Evolutionary conservation across 1,140 invertebrate species (phyloP).

Genomic region (Spodoptera frugiperda): DNA sequence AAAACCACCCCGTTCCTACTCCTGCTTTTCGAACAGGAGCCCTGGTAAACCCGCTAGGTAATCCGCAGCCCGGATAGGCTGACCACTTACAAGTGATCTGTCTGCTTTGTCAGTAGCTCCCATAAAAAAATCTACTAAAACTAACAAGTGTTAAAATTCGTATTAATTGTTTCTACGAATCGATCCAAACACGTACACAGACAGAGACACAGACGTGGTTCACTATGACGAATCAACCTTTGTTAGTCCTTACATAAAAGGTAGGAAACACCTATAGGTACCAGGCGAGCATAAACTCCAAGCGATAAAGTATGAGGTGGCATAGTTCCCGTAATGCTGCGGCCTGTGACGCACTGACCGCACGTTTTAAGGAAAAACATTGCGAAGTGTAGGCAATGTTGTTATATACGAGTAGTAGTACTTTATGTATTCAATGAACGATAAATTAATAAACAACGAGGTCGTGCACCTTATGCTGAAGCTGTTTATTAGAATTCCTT

Average conservation of each 20-base stretch:
- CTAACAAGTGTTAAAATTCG: too few species aligned
- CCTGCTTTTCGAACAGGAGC: too few species aligned
- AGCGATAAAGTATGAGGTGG: neutral
- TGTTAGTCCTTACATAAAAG: neutral
- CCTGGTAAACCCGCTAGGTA: too few species aligned
- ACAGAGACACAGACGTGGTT: too few species aligned
- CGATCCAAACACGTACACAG: too few species aligned
- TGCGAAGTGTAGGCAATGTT: neutral
- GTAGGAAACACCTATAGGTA: constrained; percentile 6
- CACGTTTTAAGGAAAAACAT: constrained; percentile 18
- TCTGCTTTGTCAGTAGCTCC: too few species aligned
- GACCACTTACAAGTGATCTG: too few species aligned
- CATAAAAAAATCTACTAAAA: too few species aligned
- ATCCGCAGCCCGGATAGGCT: too few species aligned
- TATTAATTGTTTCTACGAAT: too few species aligned
- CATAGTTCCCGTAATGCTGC: constrained; percentile 11
- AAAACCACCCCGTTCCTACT: too few species aligned
- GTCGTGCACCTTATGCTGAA: neutral
- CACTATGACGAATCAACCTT: neutral
- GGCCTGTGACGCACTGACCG: neutral
- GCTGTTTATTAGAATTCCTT: neutral
- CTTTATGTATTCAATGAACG: neutral
- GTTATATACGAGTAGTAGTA: neutral
- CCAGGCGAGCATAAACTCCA: neutral
- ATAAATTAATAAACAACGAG: neutral